Percentiles rank a stretch among this genome's conserved stretches.
phyloP scores from a whole-genome alignment of 2,888 invertebrate species.

The Calliopum simillimum region DNA sequence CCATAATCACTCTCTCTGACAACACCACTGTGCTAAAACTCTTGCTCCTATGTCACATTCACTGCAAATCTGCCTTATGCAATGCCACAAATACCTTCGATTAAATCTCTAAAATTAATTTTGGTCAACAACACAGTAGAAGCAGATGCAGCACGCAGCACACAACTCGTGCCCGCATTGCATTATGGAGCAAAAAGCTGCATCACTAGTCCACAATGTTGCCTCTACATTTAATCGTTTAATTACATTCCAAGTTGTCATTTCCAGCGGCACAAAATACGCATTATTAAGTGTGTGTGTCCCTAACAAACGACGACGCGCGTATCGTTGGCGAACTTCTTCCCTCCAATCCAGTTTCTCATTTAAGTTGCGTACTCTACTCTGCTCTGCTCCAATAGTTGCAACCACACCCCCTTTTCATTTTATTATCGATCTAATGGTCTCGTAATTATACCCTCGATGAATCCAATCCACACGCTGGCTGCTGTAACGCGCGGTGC shows the following conservation, averaged over 20 bases:
- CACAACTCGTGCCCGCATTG: conserved; percentile 13
- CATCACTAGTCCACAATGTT: conserved; percentile 20
- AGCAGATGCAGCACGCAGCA: conserved; percentile 34
- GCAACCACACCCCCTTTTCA: conserved; percentile 34
- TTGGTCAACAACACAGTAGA: conserved; percentile 39
- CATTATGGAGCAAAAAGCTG: conserved; percentile 19
- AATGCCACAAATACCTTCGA: conserved; percentile 34
- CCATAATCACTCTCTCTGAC: too few relatives aligned
- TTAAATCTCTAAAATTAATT: conserved; percentile 48
- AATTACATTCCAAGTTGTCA: conserved; percentile 49
- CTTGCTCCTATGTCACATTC: neutral
- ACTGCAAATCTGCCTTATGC: neutral
- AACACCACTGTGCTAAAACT: neutral
- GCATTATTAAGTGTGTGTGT: conserved; percentile 18
- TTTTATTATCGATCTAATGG: conserved; percentile 57
- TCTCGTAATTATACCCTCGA: conserved; percentile 59
- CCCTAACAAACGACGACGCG: neutral
- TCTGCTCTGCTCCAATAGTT: conserved; percentile 20
- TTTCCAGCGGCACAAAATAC: conserved; percentile 46
- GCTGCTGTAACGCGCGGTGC: neutral
- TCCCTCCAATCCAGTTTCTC: neutral
- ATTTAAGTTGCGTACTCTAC: neutral
- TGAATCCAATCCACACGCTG: neutral
- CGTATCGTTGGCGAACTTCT: neutral
- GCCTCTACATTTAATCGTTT: conserved; percentile 40